Base-by-base conservation (phyloP, 2,113 vertebrate species). In the Tragelaphus scriptus region DNA sequence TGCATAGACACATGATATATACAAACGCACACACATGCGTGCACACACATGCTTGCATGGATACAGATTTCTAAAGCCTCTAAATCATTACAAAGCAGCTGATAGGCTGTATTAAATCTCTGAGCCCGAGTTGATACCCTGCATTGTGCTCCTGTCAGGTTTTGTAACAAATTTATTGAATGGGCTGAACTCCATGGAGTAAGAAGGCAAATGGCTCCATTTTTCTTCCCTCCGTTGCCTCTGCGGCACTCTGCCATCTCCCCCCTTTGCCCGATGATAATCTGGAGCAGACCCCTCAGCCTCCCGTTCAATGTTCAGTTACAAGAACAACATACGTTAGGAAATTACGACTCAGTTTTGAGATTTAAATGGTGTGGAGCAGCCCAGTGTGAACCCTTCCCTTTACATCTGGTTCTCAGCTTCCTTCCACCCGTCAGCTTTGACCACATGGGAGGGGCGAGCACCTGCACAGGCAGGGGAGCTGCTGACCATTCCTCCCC, bases 21-120 rank as follows among this genome's bases (percentile, higher is more conserved):
- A 90, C 6, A 28, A 1, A 36, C 0, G 0, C 26, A 32, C 4
- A 40, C 9, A 36, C n/a, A 3, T 5, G 32, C 0, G 0, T 1
- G 2, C n/a, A n/a, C 44, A 5, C 30, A 30, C 51, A 21, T 23
- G 30, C 53, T 25, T 8, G 58, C 23, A 71, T 44, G 71, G 71
- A 77, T 36, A 86, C 40, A 14, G 21, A 75, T 3, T 26, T 51
- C 15, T 56, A 49, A 47, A 36, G 89, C 58, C 87, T 32, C 28
- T 32, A 36, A 15, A 9, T 65, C 82, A 68, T 14, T 14, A 59
- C 32, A 32, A 51, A 51, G 58, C 5, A 6, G 32, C 51, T 87
- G 44, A 13, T 1, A 28, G 19, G 81, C 32, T 5, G 25, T 6
- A 32, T 59, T 28, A n/a, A 53, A 14, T 19, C 82, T 61, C 58